Conservation (phyloP, 1,140 invertebrate genomes). For the Ericerus pela region DNA sequence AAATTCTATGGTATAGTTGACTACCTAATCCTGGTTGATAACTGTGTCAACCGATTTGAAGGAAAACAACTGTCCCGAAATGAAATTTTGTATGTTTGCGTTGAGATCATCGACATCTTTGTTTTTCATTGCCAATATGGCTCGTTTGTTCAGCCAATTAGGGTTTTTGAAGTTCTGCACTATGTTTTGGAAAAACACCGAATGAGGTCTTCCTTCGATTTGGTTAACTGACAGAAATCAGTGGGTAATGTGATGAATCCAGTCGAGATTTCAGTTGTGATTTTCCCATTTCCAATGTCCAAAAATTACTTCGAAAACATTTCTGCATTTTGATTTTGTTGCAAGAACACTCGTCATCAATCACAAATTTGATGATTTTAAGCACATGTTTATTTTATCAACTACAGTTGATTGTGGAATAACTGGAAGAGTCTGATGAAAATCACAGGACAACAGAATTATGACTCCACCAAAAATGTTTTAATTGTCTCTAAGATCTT, state of each 20-base stretch:
- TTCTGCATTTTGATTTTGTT: constrained; percentile 14
- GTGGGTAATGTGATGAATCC: constrained; percentile 16
- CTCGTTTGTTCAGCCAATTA: constrained; percentile 29
- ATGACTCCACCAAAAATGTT: constrained; percentile 18
- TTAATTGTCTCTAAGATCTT: not conserved
- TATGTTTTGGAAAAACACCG: constrained; percentile 30
- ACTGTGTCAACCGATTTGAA: constrained; percentile 29
- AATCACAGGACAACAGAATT: constrained; percentile 21
- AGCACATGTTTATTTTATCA: constrained; percentile 23
- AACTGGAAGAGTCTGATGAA: constrained; percentile 33
- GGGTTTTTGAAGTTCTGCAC: constrained; percentile 28
- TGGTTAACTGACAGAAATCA: constrained; percentile 21
- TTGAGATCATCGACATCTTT: constrained; percentile 30
- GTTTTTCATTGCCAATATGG: constrained; percentile 31
- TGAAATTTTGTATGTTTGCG: constrained; percentile 18
- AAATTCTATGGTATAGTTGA: constrained; percentile 30
- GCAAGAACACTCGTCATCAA: constrained; percentile 23
- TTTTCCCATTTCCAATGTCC: constrained; percentile 16
- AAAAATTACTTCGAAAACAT: constrained; percentile 25
- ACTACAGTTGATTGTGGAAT: constrained; percentile 28
- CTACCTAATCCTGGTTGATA: constrained; percentile 24
- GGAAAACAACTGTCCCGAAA: constrained; percentile 19
- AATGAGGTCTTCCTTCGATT: constrained; percentile 29
- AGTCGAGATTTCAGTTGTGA: constrained; percentile 12
- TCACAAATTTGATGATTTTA: constrained; percentile 33